Conservation (phyloP, 2,113 vertebrate species). For the Hydropotes inermis region DNA sequence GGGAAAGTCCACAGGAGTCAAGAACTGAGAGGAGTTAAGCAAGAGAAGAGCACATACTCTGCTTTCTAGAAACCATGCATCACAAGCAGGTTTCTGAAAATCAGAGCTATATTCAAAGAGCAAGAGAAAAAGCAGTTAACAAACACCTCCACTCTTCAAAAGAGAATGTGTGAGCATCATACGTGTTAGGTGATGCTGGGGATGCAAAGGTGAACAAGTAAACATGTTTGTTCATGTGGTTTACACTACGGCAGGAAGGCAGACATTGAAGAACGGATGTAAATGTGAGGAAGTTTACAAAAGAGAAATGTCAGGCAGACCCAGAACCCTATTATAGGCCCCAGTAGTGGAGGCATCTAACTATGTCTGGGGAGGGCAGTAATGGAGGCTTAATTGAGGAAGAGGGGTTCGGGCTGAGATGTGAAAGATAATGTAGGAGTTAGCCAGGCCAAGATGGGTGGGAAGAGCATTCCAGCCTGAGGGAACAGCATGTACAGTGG, state of each 20-base stretch:
- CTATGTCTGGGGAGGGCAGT: background rate
- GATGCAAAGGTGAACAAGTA: background rate
- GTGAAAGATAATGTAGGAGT: background rate
- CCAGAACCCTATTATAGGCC: background rate
- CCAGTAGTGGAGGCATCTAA: background rate
- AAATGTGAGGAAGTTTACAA: background rate
- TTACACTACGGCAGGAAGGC: background rate
- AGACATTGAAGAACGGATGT: background rate
- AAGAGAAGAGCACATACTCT: constrained; percentile 1
- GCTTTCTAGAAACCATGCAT: constrained; percentile 10
- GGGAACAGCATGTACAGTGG: background rate
- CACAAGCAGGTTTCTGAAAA: background rate
- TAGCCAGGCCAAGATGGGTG: background rate
- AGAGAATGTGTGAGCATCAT: background rate
- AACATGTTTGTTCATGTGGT: background rate
- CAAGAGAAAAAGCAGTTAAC: background rate
- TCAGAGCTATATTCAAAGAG: background rate
- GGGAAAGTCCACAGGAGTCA: constrained; percentile 31
- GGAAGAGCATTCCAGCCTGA: background rate
- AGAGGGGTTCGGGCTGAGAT: background rate
- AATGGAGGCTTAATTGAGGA: background rate
- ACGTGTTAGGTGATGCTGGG: background rate
- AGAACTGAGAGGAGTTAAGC: background rate
- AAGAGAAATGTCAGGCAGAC: background rate
- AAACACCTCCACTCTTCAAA: background rate